Evolutionary conservation across 2,888 invertebrate genomes (phyloP), one percentile per base, ranked within the genome.

Genomic region (Mythimna albipuncta): DNA sequence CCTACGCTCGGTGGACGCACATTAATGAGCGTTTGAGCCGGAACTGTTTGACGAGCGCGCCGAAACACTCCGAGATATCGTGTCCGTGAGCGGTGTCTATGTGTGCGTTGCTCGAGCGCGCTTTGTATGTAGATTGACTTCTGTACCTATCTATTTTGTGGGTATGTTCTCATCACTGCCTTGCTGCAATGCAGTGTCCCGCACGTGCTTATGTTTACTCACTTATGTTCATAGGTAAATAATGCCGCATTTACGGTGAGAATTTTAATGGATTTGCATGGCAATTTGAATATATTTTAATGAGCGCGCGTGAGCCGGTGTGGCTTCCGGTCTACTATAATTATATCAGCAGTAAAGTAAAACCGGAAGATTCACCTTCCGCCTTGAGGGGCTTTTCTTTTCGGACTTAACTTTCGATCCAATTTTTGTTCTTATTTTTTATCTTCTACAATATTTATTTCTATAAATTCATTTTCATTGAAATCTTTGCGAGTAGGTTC

Each of bases 211-310:
- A 69, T 63, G 52, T 71, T 64, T 57, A 78, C 63, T 68, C 64
- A 64, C 62, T 69, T 64, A 71, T 64, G 72, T 73, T 82, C 44
- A 82, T 74, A 64, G 74, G 68, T 84, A 77, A 73, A 82, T 74
- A 81, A 73, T 69, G 44, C 64, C 70, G 61, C 73, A 69, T 77
- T 77, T 70, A 64, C 64, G 64, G 62, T 50, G 63, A 64, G 38
- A 83, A 85, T 70, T 81, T 73, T 61, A 75, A 76, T 82, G 77
- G 70, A 76, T 76, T 81, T 82, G 82, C 61, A 69, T 78, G 63
- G 71, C 70, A 67, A 83, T 85, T 80, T 74, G 64, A 82, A 85
- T 72, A 73, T 85, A 81, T 82, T 85, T 81, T 82, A 86, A 85
- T 86, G 86, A 85, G 85, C 82, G 77, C 77, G 69, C 74, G 78